These are phyloP conservation scores for Artibeus lituratus DNA, from an alignment of 2,797 vertebrate genomes.

Conservation along the genomic window DNA sequence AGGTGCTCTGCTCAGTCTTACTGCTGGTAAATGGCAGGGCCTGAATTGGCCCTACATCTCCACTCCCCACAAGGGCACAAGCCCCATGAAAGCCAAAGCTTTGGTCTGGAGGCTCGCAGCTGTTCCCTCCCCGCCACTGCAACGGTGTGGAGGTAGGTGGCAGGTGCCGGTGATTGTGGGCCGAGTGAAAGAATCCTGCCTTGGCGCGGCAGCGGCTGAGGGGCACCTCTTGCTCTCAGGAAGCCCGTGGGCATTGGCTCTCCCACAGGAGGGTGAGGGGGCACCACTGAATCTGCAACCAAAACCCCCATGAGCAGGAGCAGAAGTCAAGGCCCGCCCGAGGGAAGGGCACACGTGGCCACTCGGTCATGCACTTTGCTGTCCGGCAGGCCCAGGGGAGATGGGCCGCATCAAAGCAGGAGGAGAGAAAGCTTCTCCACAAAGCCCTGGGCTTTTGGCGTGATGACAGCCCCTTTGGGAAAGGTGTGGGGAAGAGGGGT, in stretches of 20 bases:
- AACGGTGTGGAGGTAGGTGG: accelerated
- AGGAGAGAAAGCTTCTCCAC: constrained; percentile 75
- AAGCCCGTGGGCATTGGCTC: background rate
- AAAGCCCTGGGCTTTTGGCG: constrained; percentile 80
- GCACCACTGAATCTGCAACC: background rate
- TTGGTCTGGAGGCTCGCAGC: background rate
- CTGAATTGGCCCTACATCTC: background rate
- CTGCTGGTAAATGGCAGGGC: background rate
- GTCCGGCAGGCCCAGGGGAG: background rate
- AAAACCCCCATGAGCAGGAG: accelerated
- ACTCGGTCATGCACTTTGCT: constrained; percentile 74
- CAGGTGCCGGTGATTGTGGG: background rate
- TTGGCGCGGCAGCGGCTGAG: background rate
- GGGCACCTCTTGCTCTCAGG: background rate
- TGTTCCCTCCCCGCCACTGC: background rate
- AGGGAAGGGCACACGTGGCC: constrained; percentile 69
- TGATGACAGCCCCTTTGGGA: constrained; percentile 66
- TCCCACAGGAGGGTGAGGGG: background rate
- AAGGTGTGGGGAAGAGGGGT: constrained; percentile 71
- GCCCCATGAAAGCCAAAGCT: background rate
- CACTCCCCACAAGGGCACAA: background rate
- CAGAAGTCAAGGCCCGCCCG: background rate
- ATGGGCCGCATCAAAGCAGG: constrained; percentile 33
- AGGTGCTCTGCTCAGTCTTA: background rate
- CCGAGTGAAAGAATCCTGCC: background rate